phyloP scores from a whole-genome alignment of 2,888 invertebrate genomes.

The Netelia fuscicornis region DNA sequence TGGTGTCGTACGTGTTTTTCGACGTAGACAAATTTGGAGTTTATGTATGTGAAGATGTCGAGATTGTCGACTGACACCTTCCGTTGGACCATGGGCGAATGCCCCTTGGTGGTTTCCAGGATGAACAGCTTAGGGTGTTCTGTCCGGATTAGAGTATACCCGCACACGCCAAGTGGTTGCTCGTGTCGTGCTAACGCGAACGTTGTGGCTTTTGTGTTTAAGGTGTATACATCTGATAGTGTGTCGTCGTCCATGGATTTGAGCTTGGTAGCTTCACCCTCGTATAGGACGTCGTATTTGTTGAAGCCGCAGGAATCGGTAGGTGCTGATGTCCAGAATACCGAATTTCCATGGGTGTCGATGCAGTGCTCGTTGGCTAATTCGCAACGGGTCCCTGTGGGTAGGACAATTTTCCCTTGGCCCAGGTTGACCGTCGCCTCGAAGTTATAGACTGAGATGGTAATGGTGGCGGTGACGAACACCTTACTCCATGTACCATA shows the following conservation, averaged over 20 bases:
- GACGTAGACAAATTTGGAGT: conserved; percentile 74
- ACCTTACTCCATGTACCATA: conserved; percentile 66
- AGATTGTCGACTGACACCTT: neutral
- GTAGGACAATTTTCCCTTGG: neutral
- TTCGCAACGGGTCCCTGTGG: conserved; percentile 26
- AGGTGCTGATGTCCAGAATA: conserved; percentile 51
- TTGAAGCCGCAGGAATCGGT: conserved; percentile 44
- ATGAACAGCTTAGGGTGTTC: conserved; percentile 43
- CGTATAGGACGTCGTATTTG: conserved; percentile 52
- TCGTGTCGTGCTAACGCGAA: conserved; percentile 31
- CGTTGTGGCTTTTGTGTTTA: conserved; percentile 22
- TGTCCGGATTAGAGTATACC: conserved; percentile 17
- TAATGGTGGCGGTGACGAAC: conserved; percentile 51
- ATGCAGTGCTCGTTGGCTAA: conserved; percentile 11
- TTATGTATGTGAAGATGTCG: conserved; percentile 70
- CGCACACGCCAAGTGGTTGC: neutral
- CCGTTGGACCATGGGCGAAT: neutral
- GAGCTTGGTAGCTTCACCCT: conserved; percentile 11
- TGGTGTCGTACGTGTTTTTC: conserved; percentile 71
- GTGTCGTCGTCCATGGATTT: too few species aligned
- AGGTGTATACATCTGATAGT: conserved; percentile 7
- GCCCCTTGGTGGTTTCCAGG: conserved; percentile 10
- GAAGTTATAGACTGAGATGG: conserved; percentile 10
- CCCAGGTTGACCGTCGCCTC: conserved; percentile 28
- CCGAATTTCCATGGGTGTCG: conserved; percentile 32